These are phyloP conservation scores for Temnothorax rugatulus DNA, from an alignment of 2,888 invertebrate genomes.

Conservation along the genomic window DNA sequence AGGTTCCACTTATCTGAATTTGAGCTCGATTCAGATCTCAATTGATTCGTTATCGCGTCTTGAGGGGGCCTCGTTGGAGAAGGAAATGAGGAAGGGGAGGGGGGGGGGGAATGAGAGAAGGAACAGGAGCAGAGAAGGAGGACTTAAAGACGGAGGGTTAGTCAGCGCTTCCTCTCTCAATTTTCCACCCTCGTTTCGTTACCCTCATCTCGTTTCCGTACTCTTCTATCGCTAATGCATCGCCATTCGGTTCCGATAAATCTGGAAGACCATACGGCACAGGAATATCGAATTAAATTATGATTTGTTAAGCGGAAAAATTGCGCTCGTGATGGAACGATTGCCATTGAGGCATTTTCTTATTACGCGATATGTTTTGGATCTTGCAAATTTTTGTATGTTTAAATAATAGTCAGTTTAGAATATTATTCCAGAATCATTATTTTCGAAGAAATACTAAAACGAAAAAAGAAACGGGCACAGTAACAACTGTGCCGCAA, in stretches of 20 bases:
- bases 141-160: slow-evolving; percentile 61
- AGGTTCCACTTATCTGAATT: slow-evolving; percentile 54
- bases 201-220: slow-evolving; percentile 78
- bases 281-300: slow-evolving; percentile 76
- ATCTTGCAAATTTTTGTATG: not conserved
- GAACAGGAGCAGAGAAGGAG: slow-evolving; percentile 24
- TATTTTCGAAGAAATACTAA: not conserved
- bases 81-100: slow-evolving; percentile 58
- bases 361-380: not conserved
- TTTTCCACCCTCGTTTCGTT: slow-evolving; percentile 80
- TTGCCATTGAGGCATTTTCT: not conserved
- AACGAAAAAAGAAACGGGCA: too few relatives aligned
- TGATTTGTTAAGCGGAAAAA: slow-evolving; percentile 73
- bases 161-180: slow-evolving; percentile 67
- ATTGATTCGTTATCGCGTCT: slow-evolving; percentile 82
- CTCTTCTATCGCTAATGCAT: slow-evolving; percentile 82
- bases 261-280: slow-evolving; percentile 73
- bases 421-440: not conserved
- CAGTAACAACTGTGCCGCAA: too few relatives aligned
- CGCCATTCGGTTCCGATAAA: slow-evolving; percentile 81
- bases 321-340: slow-evolving; percentile 29
- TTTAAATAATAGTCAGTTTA: not conserved
- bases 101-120: slow-evolving; percentile 39
- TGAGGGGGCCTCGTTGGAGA: slow-evolving; percentile 54
- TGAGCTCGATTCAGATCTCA: slow-evolving; percentile 72